phyloP scores from a whole-genome alignment of 2,797 vertebrate genomes.

The Arvicola amphibius region DNA sequence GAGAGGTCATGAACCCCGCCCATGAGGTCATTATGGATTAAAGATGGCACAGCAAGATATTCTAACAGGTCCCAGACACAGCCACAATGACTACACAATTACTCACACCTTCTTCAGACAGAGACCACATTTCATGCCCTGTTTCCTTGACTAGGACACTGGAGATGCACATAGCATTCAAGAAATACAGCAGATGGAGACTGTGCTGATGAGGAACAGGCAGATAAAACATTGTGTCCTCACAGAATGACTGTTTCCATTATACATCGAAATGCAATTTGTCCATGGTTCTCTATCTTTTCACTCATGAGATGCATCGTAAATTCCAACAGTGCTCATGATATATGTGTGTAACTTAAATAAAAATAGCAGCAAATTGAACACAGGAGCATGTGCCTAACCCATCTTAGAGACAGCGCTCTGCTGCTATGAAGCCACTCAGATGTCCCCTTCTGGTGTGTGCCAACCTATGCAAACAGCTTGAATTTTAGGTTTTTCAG shows the following conservation, averaged over 20 bases:
- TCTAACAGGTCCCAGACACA: neutral
- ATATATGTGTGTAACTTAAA: neutral
- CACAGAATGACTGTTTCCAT: neutral
- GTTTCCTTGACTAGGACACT: neutral
- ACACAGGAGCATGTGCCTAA: neutral
- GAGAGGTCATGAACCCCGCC: neutral
- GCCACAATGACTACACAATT: neutral
- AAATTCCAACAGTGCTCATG: neutral
- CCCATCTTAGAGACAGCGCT: neutral
- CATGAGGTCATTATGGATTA: neutral
- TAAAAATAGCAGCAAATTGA: neutral
- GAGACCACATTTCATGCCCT: neutral
- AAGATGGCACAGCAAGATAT: neutral
- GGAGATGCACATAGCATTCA: neutral
- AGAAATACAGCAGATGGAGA: neutral
- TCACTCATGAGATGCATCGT: constrained; percentile 16
- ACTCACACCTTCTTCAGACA: neutral
- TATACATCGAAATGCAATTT: neutral
- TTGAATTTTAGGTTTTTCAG: neutral
- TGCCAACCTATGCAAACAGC: neutral
- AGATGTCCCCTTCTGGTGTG: neutral
- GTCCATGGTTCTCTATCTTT: neutral
- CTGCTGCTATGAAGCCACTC: neutral
- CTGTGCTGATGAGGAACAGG: neutral
- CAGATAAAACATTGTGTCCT: neutral